Base-by-base conservation (phyloP, 2,113 vertebrate species). In the Forbesichthys agassizii region DNA sequence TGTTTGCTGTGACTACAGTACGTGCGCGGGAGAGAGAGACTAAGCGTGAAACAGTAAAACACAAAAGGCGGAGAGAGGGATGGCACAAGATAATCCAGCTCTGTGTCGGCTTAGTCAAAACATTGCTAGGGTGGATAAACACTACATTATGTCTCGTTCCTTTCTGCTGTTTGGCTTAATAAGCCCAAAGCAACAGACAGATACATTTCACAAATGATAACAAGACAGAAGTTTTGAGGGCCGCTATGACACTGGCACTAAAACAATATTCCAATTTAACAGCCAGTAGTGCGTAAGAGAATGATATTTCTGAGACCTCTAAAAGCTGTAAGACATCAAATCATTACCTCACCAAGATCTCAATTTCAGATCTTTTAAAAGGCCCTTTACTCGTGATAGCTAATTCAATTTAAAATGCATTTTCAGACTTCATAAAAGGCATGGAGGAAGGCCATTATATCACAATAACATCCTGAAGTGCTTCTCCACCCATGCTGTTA, bases 1-100 rank as follows among this genome's bases (percentile, higher is more conserved):
- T 69, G 64, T 86, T 86, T 78, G 80, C 80, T 77, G 48, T 66
- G 78, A 85, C 84, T 73, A 75, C 69, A 79, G 78, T 86, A 75
- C 83, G 77, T 73, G 52, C 52, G 52, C 13, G 52, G 74, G 74
- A 0, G 69, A 67, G 74, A 74, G 74, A 83, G 82, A 74, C 78
- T 4, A 57, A 57, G 55, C 10, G 20, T 18, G 55, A 18, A 57
- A 68, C 68, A 77, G 75, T 68, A 77, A 85, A 72, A 86, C 75
- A 82, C 6, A 5, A 49, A 27, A 75, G 52, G 53, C 80, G 82
- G 80, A 76, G 48, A 64, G 74, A 48, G 55, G 9, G 72, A 67
- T 6, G 58, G 48, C 73, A 55, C 13, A 71, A 70, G 79, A 77
- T 71, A 68, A 71, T 79, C 74, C 82, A 83, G 62, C 70, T 80